A percentile compares a stretch with the other conserved stretches of the same genome.
Conservation (phyloP, 1,140 invertebrate genomes). For the Diorhabda carinulata region DNA sequence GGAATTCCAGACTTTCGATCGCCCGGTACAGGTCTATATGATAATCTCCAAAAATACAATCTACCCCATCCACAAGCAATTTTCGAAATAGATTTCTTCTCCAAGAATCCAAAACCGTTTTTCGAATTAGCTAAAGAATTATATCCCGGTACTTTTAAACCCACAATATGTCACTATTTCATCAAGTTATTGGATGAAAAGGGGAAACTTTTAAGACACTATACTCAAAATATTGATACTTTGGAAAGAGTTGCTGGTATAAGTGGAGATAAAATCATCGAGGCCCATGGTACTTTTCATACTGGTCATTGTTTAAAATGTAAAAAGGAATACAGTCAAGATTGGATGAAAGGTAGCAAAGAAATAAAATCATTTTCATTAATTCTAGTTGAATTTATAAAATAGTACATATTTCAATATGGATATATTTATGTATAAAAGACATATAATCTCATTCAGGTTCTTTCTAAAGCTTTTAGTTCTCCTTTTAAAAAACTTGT, state of each 20-base stretch:
- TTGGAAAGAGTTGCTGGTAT: constrained; percentile 86
- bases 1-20: constrained; percentile 94
- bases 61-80: constrained; percentile 93
- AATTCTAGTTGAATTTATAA: no score
- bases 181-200: constrained; percentile 75
- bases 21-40: constrained; percentile 86
- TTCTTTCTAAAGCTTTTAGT: no score
- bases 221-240: constrained; percentile 93
- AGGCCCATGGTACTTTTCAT: constrained; percentile 91
- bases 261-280: constrained; percentile 78
- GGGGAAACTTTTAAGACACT: constrained; percentile 73
- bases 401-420: no score
- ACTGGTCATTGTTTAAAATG: constrained; percentile 84
- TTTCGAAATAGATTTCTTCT: constrained; percentile 85
- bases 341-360: constrained; percentile 62
- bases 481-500: no score
- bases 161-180: constrained; percentile 82
- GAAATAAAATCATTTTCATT: no score
- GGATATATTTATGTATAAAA: no score
- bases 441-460: no score
- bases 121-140: constrained; percentile 82
- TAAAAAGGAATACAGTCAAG: constrained; percentile 65
- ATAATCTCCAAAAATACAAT: constrained; percentile 88
- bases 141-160: constrained; percentile 77
- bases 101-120: constrained; percentile 79